phyloP scores from a whole-genome alignment of 1,140 invertebrate species.

The Nasonia longicornis region DNA sequence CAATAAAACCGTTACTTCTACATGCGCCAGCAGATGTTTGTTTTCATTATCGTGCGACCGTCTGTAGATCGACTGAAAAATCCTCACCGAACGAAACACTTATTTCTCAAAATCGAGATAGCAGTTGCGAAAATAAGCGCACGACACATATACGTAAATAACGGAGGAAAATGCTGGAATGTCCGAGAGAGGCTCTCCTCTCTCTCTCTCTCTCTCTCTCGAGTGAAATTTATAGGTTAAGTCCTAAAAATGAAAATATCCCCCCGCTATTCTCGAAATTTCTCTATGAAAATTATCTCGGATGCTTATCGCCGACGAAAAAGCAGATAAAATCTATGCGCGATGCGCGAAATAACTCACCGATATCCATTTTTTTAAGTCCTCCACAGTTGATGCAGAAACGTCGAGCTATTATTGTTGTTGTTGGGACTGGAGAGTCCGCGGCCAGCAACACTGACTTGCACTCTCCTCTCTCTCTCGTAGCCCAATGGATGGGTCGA shows the following conservation, averaged over 20 bases:
- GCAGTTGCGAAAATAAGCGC: not conserved
- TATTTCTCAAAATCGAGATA: not conserved
- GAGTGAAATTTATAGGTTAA: too few species aligned
- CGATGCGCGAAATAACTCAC: not conserved
- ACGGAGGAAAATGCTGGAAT: not conserved
- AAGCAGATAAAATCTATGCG: too few species aligned
- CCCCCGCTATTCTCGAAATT: too few species aligned
- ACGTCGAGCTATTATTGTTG: slow-evolving; percentile 8
- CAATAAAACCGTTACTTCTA: not conserved
- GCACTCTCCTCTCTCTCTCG: not conserved
- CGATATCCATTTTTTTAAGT: slow-evolving; percentile 39
- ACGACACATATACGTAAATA: not conserved
- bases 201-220: too few species aligned
- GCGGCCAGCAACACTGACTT: slow-evolving; percentile 20
- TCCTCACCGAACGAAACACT: not conserved
- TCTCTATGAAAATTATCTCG: not conserved
- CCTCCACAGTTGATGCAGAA: slow-evolving; percentile 20
- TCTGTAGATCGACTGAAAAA: not conserved
- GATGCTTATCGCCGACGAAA: too few species aligned
- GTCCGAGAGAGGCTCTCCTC: not conserved
- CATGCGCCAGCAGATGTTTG: slow-evolving; percentile 32
- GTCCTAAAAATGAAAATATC: too few species aligned
- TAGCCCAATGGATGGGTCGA: not conserved
- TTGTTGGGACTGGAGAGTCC: not conserved
- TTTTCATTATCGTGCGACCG: not conserved